phyloP scores from a whole-genome alignment of 2,888 invertebrate species.

The Lepidochrysops patricia region DNA sequence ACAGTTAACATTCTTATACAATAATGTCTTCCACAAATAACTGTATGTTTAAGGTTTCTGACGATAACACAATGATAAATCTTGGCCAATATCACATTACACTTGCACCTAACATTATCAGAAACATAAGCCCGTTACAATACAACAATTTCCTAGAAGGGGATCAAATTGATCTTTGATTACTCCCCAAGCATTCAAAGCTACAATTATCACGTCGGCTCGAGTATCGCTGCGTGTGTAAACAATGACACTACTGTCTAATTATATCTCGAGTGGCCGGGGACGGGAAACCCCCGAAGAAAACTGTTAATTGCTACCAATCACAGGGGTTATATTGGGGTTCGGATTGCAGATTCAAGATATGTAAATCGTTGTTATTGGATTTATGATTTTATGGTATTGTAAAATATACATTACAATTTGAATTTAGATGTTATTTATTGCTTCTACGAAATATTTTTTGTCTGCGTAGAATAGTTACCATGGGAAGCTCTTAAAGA shows the following conservation, averaged over 20 bases:
- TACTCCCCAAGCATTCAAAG: conserved; percentile 13
- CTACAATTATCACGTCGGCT: not conserved
- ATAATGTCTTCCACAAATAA: no score
- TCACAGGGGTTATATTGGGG: not conserved
- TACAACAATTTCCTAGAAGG: not conserved
- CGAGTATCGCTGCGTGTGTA: conserved; percentile 33
- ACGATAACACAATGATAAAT: no score
- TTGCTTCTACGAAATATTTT: no score
- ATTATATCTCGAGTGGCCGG: not conserved
- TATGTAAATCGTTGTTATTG: not conserved
- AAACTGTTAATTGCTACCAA: not conserved
- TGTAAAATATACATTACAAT: not conserved
- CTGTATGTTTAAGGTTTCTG: no score
- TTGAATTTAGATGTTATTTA: no score
- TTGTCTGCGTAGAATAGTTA: no score
- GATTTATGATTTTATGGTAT: not conserved
- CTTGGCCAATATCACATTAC: no score
- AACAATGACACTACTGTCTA: conserved; percentile 32
- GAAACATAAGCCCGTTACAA: not conserved
- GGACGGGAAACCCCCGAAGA: not conserved
- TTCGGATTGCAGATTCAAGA: not conserved
- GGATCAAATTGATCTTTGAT: not conserved
- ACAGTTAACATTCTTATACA: no score
- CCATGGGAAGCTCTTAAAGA: no score
- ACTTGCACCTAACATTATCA: not conserved